Evolutionary conservation across 2,797 vertebrate genomes (phyloP).

Genomic region (Falco cherrug): DNA sequence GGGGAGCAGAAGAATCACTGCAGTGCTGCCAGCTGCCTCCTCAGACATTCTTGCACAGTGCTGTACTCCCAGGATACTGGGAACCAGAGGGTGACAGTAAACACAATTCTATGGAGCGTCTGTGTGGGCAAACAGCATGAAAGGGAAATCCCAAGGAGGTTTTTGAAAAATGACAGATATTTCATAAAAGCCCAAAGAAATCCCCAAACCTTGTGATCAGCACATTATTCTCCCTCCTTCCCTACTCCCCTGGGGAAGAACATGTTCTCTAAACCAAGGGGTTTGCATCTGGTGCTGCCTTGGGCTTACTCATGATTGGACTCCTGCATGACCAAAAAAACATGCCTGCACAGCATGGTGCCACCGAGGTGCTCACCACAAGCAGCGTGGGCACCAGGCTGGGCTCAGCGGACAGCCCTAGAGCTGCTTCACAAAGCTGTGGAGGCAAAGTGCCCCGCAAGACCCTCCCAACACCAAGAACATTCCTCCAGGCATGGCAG

Average conservation of each 20-base stretch:
- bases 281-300: background rate
- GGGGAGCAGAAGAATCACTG: constrained; percentile 21
- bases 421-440: background rate
- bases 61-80: background rate
- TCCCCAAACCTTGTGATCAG: background rate
- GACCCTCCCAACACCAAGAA: background rate
- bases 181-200: background rate
- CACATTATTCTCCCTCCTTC: background rate
- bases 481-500: fast-evolving
- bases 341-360: background rate
- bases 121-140: background rate
- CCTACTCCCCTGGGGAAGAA: background rate
- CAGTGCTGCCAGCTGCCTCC: constrained; percentile 19
- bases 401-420: background rate
- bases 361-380: background rate
- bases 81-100: background rate
- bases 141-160: background rate
- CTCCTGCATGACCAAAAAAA: background rate
- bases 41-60: background rate
- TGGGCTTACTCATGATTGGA: background rate
- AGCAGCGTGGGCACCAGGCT: background rate
- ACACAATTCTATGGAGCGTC: background rate
- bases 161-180: background rate
- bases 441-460: background rate
- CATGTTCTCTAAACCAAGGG: background rate